A percentile compares a stretch with the other conserved stretches of the same genome.
Evolutionary conservation across 37 sponge, comb jelly and placozoan genomes (phyloP).

Genomic region (Spongilla lacustris): DNA sequence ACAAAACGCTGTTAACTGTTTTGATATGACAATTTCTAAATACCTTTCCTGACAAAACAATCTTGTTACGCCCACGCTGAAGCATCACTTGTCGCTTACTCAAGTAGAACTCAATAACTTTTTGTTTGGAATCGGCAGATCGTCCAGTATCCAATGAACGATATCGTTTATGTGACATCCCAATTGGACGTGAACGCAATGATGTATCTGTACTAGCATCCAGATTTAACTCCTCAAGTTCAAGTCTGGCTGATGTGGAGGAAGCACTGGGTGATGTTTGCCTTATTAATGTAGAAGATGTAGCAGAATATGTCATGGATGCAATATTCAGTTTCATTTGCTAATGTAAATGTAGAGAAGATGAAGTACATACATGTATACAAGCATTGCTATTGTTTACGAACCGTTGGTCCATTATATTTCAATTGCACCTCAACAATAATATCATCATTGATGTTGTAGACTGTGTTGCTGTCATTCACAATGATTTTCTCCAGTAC

Average conservation of each 20-base stretch:
- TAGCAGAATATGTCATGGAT: too few relatives aligned
- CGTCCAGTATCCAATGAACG: too few relatives aligned
- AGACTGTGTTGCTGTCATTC: background rate
- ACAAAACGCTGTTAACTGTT: background rate
- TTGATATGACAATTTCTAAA: background rate
- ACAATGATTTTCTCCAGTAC: slow-evolving; percentile 16
- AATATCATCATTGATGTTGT: slow-evolving; percentile 1
- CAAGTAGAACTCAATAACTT: background rate
- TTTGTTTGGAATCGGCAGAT: too few relatives aligned
- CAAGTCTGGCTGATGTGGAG: slow-evolving; percentile 5
- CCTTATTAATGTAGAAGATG: too few relatives aligned
- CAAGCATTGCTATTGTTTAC: too few relatives aligned
- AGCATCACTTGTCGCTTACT: slow-evolving; percentile 6
- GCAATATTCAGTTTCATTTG: too few relatives aligned
- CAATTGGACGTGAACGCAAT: too few relatives aligned
- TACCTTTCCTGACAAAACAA: slow-evolving; percentile 47
- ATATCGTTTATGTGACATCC: too few relatives aligned
- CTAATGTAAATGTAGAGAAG: too few relatives aligned
- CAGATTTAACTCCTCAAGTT: slow-evolving; percentile 17
- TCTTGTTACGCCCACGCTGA: slow-evolving; percentile 39
- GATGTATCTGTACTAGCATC: too few relatives aligned
- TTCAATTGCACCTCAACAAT: background rate
- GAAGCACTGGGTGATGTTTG: background rate
- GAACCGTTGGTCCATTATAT: slow-evolving; percentile 56
- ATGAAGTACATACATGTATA: background rate